Evolutionary conservation across 2,888 invertebrate species (phyloP), one percentile per base, ranked within the genome.

Genomic region (Malthinus flaveolus): DNA sequence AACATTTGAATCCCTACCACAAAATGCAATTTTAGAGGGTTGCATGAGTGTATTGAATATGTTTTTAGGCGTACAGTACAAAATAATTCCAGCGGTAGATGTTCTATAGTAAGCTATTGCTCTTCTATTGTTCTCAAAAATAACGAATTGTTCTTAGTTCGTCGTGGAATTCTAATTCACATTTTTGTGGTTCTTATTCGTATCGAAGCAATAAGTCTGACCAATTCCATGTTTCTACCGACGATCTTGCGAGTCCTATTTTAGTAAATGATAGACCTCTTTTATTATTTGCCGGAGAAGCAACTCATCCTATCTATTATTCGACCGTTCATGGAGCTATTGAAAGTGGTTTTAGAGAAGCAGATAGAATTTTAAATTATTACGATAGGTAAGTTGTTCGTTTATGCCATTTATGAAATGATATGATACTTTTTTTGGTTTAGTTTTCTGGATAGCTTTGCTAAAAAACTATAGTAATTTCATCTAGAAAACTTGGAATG

Each of bases 101-200:
- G 65, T 78, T 44, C 56, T 74, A 39, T 68, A 75, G 78, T 78
- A 63, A 66, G 57, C 44, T 39, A 15, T 31, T 15, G 8, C 2
- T 10, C 3, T 32, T 34, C 33, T 9, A 0, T 34, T 34, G 6
- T 39, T 46, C 23, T 10, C 6, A n/a, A 32, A 5, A 42, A 11
- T 50, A n/a, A 23, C 13, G 10, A 47, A 39, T 10, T 47, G 59
- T 69, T 71, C 74, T 55, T 74, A 90, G 90, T 66, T 87, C 92
- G 0, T 81, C 78, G 1, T 93, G 93, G 93, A 82, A 81, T 61
- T 81, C 81, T 1, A 87, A 91, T 77, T 84, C 85, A 1, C 84
- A 83, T 75, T 87, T 88, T 4, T 81, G 84, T 44, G 93, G 93
- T 1, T 87, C 88, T 0, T 93, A 93, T 73, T 82, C 85, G 1